Evolutionary conservation across 2,888 invertebrate genomes (phyloP), one percentile per base, ranked within the genome.

Genomic region (Reticulitermes lucifugus): DNA sequence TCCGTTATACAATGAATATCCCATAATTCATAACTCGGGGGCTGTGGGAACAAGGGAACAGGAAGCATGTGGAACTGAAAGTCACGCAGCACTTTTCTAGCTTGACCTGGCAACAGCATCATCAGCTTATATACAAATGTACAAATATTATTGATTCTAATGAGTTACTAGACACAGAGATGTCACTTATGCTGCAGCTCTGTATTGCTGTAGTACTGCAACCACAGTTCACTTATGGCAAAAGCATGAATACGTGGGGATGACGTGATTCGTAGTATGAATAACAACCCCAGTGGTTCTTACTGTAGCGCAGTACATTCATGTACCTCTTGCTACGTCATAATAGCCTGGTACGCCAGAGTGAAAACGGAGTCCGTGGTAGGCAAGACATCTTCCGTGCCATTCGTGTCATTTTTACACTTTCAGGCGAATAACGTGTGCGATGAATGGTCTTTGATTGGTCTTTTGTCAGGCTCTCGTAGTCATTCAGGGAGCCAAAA

Each of bases 1-100:
- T 65, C 55, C 51, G 55, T 41, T 70, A 81, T 81, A 41, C 81
- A 25, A 81, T 70, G 46, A 70, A 81, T 83, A 55, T 83, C 83
- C 73, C 83, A 83, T 83, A 83, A 75, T 83, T 83, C 83, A 83
- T 83, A 83, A 83, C 83, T 55, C n/a, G 59, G 75, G 83, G 73
- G 46, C 83, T 75, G 55, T 4, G 12, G 41, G 29, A 83, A 35
- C 83, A 73, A 75, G 83, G n/a, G 41, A 83, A 60, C 83, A 83
- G 75, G 35, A 83, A 35, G 41, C 14, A n/a, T 51, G 55, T 55
- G 75, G 83, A 83, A 75, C 75, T 75, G 73, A 22, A 73, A 18
- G 14, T 18, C 2, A 18, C 35, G 41, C 73, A 21, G 41, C 35
- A 14, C 18, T 73, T 6, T 25, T 55, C 18, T 25, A 25, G 73